phyloP scores from a whole-genome alignment of 1,140 invertebrate genomes.

The Lerema accius region DNA sequence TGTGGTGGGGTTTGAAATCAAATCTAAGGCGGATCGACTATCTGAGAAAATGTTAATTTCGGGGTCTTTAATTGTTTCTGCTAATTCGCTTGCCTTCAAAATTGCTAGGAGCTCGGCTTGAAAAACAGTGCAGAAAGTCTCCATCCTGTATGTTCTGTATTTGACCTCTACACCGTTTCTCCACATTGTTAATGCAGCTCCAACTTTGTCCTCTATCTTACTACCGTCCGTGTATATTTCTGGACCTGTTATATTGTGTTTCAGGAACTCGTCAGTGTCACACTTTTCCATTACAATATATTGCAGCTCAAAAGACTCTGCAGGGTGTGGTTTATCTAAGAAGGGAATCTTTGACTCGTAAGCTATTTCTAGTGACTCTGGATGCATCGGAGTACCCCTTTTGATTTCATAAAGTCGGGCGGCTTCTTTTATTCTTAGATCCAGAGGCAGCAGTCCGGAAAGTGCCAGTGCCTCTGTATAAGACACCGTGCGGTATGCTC shows the following conservation, averaged over 20 bases:
- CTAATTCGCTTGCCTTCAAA: background rate
- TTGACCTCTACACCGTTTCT: background rate
- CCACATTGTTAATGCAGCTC: too few species aligned
- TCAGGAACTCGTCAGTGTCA: background rate
- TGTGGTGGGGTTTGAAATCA: too few species aligned
- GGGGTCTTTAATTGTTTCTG: background rate
- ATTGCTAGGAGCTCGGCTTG: too few species aligned
- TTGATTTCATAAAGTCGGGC: too few species aligned
- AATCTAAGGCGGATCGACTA: background rate
- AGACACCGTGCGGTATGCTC: too few species aligned
- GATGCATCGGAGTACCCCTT: background rate
- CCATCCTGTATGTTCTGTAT: conserved; percentile 1
- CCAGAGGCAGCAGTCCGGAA: conserved; percentile 4
- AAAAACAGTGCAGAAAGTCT: too few species aligned
- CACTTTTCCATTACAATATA: background rate
- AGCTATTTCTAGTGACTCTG: background rate
- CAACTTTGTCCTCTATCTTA: too few species aligned
- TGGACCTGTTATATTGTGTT: background rate
- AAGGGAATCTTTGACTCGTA: background rate
- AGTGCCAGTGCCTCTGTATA: background rate
- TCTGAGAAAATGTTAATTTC: background rate
- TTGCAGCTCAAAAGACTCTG: background rate
- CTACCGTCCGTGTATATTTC: too few species aligned
- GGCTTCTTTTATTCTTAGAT: conserved; percentile 1
- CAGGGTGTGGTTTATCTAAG: background rate